Base-by-base conservation (phyloP, 2,888 invertebrate species). In the Gortyna flavago region DNA sequence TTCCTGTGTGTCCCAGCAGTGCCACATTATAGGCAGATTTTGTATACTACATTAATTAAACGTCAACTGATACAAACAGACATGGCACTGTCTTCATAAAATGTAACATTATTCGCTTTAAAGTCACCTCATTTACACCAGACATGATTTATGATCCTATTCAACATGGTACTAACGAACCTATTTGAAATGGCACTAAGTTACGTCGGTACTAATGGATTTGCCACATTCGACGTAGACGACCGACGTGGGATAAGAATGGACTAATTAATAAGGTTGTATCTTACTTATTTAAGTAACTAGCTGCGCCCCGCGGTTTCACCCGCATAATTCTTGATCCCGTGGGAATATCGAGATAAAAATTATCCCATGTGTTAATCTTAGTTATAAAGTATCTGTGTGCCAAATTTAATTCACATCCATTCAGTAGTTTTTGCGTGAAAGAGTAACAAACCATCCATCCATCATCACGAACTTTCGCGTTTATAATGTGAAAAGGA, bases 141-240 rank as follows among this genome's bases (percentile, higher is more conserved):
- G 80, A 75, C 61, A 62, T 79, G 79, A 79, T 74, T 79, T 74
- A 74, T 59, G 61, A 32, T 74, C 16, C 5, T 29, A 80, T 79
- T 79, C 80, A 80, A 44, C 35, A 67, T 61, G 41, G 44, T 57
- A 67, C 74, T 79, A 62, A 79, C 61, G 79, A 80, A 80, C 75
- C 67, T 65, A 67, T 79, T 79, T 62, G 54, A 57, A 79, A 32
- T 35, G 79, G 61, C n/a, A 75, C 75, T 79, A 75, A 80, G 57
- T 72, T 65, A 32, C 16, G 48, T 76, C 8, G 18, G 65, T 74
- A 74, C 66, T 80, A 79, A 80, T 66, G 13, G 80, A 61, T 59
- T 35, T 54, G 44, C 75, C 44, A 44, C 32, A 61, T 67, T 80
- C 48, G 59, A 74, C 29, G 41, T 59, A 29, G 51, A 74, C 21